phyloP scores from a whole-genome alignment of 2,113 vertebrate species.

The Saimiri boliviensis region DNA sequence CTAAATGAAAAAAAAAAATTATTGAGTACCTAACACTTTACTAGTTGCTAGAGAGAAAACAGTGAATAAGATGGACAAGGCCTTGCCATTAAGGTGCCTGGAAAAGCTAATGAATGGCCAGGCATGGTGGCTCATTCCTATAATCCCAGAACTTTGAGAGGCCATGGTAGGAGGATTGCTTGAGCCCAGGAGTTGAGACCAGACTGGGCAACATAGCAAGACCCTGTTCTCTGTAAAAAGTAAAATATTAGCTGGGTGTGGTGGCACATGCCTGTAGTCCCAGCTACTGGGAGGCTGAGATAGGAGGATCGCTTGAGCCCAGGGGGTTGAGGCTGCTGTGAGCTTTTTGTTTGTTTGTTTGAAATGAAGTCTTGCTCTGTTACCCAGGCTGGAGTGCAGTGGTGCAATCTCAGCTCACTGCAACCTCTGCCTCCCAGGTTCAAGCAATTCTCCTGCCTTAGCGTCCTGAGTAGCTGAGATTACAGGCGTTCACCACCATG shows the following conservation, averaged over 20 bases:
- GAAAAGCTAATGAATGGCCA: not conserved
- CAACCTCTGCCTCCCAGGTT: too few relatives aligned
- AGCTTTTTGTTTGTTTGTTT: too few relatives aligned
- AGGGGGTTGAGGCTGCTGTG: too few relatives aligned
- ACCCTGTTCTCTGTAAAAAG: not conserved
- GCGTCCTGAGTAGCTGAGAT: too few relatives aligned
- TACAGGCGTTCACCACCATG: too few relatives aligned
- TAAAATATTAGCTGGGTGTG: not conserved
- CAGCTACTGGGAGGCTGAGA: not conserved
- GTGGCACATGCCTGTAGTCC: not conserved
- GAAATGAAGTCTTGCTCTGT: too few relatives aligned
- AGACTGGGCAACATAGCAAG: too few relatives aligned
- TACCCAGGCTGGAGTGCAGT: too few relatives aligned
- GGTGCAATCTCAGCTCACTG: too few relatives aligned
- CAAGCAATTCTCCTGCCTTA: too few relatives aligned
- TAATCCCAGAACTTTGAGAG: not conserved
- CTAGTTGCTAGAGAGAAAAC: not conserved
- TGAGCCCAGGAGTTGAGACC: not conserved
- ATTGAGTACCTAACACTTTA: not conserved
- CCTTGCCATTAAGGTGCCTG: not conserved
- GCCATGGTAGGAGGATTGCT: not conserved
- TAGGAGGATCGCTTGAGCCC: not conserved
- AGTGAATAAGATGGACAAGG: not conserved
- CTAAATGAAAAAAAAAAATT: not conserved
- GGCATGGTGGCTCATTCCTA: not conserved